These are phyloP conservation scores for Butorides virescens DNA, from an alignment of 2,113 vertebrate species.

Conservation along the genomic window DNA sequence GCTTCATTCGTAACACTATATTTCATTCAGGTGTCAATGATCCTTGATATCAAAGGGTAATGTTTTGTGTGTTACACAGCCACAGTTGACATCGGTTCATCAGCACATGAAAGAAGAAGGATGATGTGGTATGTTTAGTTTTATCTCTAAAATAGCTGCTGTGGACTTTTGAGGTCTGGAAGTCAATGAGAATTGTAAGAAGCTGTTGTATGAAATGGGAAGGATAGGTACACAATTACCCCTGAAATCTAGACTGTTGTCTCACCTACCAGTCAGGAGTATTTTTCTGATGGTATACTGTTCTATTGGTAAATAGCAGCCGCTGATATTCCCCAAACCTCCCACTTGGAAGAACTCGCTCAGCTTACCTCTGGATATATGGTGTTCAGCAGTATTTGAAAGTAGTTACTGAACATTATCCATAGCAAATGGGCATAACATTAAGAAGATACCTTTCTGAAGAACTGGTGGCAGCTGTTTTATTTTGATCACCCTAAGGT, in stretches of 20 bases:
- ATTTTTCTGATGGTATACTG: background rate
- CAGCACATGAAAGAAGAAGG: background rate
- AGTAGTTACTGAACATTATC: background rate
- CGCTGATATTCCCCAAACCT: background rate
- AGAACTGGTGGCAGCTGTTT: background rate
- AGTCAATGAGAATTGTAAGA: background rate
- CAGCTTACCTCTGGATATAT: background rate
- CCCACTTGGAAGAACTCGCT: background rate
- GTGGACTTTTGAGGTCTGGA: background rate
- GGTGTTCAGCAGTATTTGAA: background rate
- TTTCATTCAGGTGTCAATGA: background rate
- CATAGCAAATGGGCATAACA: background rate
- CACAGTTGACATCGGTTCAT: background rate
- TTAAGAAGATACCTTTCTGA: background rate
- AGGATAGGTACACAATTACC: background rate
- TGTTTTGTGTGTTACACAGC: background rate
- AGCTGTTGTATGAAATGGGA: background rate
- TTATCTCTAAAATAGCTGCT: background rate
- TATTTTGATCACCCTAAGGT: background rate
- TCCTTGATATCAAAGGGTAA: background rate
- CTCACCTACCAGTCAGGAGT: background rate
- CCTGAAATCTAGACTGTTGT: background rate
- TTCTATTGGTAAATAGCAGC: background rate
- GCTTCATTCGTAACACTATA: background rate
- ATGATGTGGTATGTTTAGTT: background rate